phyloP scores from a whole-genome alignment of 1,140 invertebrate genomes.

The Drosophila bipectinata region DNA sequence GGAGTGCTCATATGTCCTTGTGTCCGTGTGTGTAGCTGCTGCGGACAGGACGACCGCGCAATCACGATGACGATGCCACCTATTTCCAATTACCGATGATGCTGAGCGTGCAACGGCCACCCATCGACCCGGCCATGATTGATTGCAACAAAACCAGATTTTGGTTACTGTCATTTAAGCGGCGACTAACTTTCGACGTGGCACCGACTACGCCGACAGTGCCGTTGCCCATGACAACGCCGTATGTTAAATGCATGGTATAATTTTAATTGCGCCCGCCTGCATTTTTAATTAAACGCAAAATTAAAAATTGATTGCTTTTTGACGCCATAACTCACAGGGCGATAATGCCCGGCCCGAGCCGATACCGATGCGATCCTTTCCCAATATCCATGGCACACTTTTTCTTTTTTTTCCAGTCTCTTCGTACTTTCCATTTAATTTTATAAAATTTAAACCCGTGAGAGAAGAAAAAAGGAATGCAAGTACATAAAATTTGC shows the following conservation, averaged over 20 bases:
- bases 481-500: constrained; percentile 39
- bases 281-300: constrained; percentile 77
- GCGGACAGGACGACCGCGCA: constrained; percentile 54
- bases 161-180: constrained; percentile 79
- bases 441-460: constrained; percentile 36
- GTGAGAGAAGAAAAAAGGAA: constrained; percentile 9
- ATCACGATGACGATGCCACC: constrained; percentile 69
- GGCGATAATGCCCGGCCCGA: constrained; percentile 34
- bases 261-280: constrained; percentile 68
- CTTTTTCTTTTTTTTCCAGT: constrained; percentile 40
- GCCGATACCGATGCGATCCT: neutral
- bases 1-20: neutral
- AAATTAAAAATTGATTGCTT: constrained; percentile 83
- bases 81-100: constrained; percentile 80
- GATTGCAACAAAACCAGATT: constrained; percentile 81
- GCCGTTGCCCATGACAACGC: constrained; percentile 9
- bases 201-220: constrained; percentile 2
- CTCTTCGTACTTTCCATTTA: constrained; percentile 12
- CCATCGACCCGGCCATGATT: constrained; percentile 60
- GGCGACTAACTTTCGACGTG: constrained; percentile 62
- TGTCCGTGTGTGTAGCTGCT: constrained; percentile 20
- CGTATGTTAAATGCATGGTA: constrained; percentile 41
- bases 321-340: constrained; percentile 68
- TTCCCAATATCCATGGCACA: constrained; percentile 3
- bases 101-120: constrained; percentile 35